Conservation (phyloP, 2,797 vertebrate genomes). For the Ctenochaetus hawaiiensis region DNA sequence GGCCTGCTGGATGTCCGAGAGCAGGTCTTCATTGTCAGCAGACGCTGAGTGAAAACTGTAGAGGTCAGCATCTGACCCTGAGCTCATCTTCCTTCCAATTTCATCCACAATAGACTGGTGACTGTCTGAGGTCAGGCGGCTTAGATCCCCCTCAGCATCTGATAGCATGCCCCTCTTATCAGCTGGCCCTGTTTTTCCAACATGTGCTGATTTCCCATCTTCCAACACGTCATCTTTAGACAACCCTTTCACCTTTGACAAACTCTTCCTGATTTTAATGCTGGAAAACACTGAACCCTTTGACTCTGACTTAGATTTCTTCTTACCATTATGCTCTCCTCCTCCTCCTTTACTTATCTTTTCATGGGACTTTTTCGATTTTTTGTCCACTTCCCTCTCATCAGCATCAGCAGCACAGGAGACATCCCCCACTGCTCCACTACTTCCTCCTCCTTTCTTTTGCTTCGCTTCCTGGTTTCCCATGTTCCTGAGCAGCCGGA, state of each 20-base stretch:
- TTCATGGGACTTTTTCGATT: slow-evolving; percentile 87
- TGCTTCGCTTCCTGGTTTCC: slow-evolving; percentile 96
- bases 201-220: slow-evolving; percentile 73
- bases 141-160: slow-evolving; percentile 86
- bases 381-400: slow-evolving; percentile 88
- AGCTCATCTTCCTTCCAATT: slow-evolving; percentile 89
- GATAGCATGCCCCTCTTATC: slow-evolving; percentile 83
- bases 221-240: slow-evolving; percentile 89
- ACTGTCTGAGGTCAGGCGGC: slow-evolving; percentile 74
- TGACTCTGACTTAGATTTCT: slow-evolving; percentile 90
- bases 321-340: slow-evolving; percentile 81
- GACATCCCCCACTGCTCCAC: slow-evolving; percentile 80
- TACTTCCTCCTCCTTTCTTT: slow-evolving; percentile 87
- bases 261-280: slow-evolving; percentile 92
- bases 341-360: slow-evolving; percentile 83
- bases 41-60: slow-evolving; percentile 96
- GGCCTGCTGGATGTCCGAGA: slow-evolving; percentile 93
- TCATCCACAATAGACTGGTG: slow-evolving; percentile 77
- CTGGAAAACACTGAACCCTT: slow-evolving; percentile 93
- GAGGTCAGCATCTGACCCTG: slow-evolving; percentile 93
- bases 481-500: slow-evolving; percentile 87
- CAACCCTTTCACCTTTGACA: slow-evolving; percentile 86
- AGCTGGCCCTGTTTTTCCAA: slow-evolving; percentile 80
- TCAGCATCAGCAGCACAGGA: slow-evolving; percentile 82
- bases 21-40: slow-evolving; percentile 91